A percentile compares a stretch with the other conserved stretches of the same genome.
phyloP scores from a whole-genome alignment of 2,888 invertebrate species.

The Noctua janthina region DNA sequence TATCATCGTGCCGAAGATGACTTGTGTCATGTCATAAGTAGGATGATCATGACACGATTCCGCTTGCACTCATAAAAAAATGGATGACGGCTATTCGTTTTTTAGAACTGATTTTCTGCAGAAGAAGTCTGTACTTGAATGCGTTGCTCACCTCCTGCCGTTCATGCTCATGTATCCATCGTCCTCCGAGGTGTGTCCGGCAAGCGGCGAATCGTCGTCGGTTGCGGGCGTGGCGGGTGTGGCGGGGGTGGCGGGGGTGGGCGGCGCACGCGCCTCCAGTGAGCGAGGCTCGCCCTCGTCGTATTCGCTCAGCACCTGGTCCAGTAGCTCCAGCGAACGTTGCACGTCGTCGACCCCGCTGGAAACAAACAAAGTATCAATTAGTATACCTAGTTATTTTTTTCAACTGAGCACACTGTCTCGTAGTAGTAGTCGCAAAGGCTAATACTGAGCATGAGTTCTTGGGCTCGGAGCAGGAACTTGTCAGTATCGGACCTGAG shows the following conservation, averaged over 20 bases:
- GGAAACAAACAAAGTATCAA: conserved; percentile 78
- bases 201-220: conserved; percentile 94
- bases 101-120: background rate
- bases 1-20: background rate
- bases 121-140: background rate
- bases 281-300: conserved; percentile 93
- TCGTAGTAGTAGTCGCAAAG: background rate
- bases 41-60: background rate
- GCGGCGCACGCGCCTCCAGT: conserved; percentile 87
- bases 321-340: conserved; percentile 96
- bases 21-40: background rate
- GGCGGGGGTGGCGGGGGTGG: conserved; percentile 89
- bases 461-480: background rate
- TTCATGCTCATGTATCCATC: conserved; percentile 98
- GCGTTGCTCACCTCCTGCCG: conserved; percentile 92
- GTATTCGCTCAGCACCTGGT: conserved; percentile 97
- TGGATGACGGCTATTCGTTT: background rate
- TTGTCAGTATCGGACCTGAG: background rate
- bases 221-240: conserved; percentile 90
- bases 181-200: conserved; percentile 96
- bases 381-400: background rate
- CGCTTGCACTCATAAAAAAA: background rate
- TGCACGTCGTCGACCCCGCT: conserved; percentile 96
- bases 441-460: background rate
- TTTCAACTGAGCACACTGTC: background rate